Evolutionary conservation across 2,888 invertebrate genomes (phyloP).

Genomic region (Axea sp.): DNA sequence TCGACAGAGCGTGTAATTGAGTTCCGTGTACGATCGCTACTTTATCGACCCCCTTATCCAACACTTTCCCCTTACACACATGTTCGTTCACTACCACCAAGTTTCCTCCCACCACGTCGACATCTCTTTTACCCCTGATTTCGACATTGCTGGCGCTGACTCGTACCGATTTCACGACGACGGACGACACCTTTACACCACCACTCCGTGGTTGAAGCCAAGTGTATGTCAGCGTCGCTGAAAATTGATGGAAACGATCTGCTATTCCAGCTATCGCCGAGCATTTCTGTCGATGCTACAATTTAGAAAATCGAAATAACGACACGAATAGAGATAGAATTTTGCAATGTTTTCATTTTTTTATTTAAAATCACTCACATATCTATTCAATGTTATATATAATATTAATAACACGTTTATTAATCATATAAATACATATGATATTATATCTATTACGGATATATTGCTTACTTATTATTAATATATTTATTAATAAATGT

Average conservation of each 20-base stretch:
- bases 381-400: too few species aligned
- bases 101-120: constrained; percentile 36
- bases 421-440: too few species aligned
- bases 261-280: constrained; percentile 50
- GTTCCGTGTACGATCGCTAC: constrained; percentile 79
- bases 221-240: constrained; percentile 69
- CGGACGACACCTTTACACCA: constrained; percentile 64
- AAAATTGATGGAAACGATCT: constrained; percentile 73
- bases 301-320: constrained; percentile 36
- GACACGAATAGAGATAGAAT: too few species aligned
- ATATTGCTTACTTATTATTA: too few species aligned
- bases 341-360: too few species aligned
- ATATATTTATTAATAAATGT: too few species aligned
- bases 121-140: constrained; percentile 44
- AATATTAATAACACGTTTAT: too few species aligned
- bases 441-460: too few species aligned
- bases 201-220: constrained; percentile 51
- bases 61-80: constrained; percentile 51
- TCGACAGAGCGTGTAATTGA: constrained; percentile 79
- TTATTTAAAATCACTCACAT: too few species aligned
- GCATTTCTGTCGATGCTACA: constrained; percentile 36
- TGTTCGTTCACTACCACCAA: constrained; percentile 29
- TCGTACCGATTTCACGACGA: constrained; percentile 63
- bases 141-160: constrained; percentile 46
- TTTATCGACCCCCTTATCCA: constrained; percentile 77